Base-by-base conservation (phyloP, 2,113 vertebrate species). In the Lucifuga dentata region DNA sequence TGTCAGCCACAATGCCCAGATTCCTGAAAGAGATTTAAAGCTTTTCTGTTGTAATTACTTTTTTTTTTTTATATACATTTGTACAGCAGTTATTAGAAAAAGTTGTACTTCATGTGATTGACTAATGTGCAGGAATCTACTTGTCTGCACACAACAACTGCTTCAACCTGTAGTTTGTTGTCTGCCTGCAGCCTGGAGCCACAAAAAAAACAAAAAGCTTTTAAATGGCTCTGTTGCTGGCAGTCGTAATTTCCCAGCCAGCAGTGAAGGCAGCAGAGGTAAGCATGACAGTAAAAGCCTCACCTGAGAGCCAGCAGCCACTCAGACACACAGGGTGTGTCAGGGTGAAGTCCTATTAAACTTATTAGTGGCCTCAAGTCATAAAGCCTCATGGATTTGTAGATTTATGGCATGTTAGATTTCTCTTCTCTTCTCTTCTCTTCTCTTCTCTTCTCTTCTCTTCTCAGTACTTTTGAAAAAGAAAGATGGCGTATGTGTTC, bases 301-400 rank as follows among this genome's bases (percentile, higher is more conserved):
- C 9, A 26, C 29, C 56, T 45, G 10, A 36, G 60, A 55, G 56
- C 52, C 33, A 16, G 51, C 49, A 16, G 49, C 24, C 15, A 39
- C 53, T 26, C 43, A 32, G 70, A 41, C 19, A 63, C 60, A 62
- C 0, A 0, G 33, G 64, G 66, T 21, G 73, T 68, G 70, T 56
- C 51, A 13, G 29, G 36, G 3, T 72, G 1, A 58, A 72, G 45
- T 10, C 5, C 16, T 49, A 62, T 72, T 40, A 8, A 19, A 36
- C 33, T 13, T 38, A 60, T 23, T 0, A 29, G 68, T 23, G 67
- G 36, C 44, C 24, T 57, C 5, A 45, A 40, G 49, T n/a, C n/a
- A 45, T 8, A 10, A 36, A 11, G 11, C 12, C 11, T 23, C 1
- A 26, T 63, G 53, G 68, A 58, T 57, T 64, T 41, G 49, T 39